Base-by-base conservation (phyloP, 2,888 invertebrate species). In the Drosophila cognata region DNA sequence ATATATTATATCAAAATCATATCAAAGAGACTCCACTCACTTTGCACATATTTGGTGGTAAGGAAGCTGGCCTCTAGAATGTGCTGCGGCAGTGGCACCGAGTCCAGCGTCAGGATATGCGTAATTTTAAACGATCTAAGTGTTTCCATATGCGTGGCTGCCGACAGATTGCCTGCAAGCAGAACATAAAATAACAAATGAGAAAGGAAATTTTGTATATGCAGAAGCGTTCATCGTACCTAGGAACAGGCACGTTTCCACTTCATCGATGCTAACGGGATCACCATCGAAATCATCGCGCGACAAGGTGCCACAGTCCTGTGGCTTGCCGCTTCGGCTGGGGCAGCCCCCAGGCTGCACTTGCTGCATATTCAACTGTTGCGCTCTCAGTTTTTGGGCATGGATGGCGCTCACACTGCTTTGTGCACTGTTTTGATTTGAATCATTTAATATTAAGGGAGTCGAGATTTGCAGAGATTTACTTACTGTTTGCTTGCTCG, bases 101-200 rank as follows among this genome's bases (percentile, higher is more conserved):
- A 95, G 91, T 98, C 98, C 69, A 98, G 94, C 0, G 98, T 97
- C 55, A 98, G 94, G 81, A 98, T 96, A 91, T 97, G 96, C 2
- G 95, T 95, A 69, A 98, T 96, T 79, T 95, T 94, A 33, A 95
- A 94, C 56, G 94, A 94, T 69, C 95, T 95, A 65, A 97, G 89
- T 36, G 95, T 95, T 64, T 95, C 94, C 74, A 95, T 93, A 91
- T 97, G 96, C 41, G 96, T 95, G 2, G 97, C 98, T 74, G 97
- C 97, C 41, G 96, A 95, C 72, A 97, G 92, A 91, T 97, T 97
- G 28, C 98, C 97, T 96, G 88, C 4, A 93, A 91, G 21, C 13
- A 2, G 33, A 31, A 11, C 56, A 56, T 11, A 31, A 51, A n/a
- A 31, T 18, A 55, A 28, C 25, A 28, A 18, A 28, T 28, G 0